Evolutionary conservation across 2,888 invertebrate species (phyloP).

Genomic region (Steinernema hermaphroditum): DNA sequence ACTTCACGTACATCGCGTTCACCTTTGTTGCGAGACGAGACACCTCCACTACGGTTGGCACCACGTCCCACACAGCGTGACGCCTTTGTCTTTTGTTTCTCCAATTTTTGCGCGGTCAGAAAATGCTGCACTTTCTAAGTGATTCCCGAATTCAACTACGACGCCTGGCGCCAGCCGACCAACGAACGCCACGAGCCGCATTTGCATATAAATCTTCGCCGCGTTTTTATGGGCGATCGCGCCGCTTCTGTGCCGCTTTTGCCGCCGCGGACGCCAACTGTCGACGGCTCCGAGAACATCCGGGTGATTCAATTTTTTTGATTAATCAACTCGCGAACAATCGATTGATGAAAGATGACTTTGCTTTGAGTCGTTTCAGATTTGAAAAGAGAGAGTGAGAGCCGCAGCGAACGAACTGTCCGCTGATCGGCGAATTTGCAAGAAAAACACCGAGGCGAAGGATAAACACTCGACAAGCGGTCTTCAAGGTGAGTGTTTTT

Average conservation of each 20-base stretch:
- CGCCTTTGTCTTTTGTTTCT: conserved; percentile 31
- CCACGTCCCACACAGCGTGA: conserved; percentile 3
- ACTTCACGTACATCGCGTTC: no score
- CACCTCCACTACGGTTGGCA: conserved; percentile 7
- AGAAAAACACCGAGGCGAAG: background rate
- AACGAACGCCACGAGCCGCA: background rate
- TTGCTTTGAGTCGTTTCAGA: conserved; percentile 22
- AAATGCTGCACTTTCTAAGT: no score
- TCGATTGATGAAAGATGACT: conserved; percentile 28
- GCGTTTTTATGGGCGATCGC: conserved; percentile 19
- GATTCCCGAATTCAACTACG: no score
- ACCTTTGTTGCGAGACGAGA: background rate
- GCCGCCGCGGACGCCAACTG: conserved; percentile 18
- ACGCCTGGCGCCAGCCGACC: no score
- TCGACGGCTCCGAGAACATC: background rate
- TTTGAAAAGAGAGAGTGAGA: conserved; percentile 6
- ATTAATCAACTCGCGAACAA: conserved; percentile 28
- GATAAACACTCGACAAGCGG: conserved; percentile 8
- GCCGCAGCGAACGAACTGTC: background rate
- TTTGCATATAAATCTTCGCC: conserved; percentile 16
- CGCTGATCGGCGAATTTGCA: conserved; percentile 12
- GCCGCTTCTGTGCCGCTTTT: conserved; percentile 5
- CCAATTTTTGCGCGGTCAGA: conserved; percentile 3
- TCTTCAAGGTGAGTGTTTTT: conserved; percentile 14
- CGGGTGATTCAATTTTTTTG: conserved; percentile 8